Evolutionary conservation across 2,888 invertebrate species (phyloP), one percentile per base, ranked within the genome.

Genomic region (Melipona bicolor): DNA sequence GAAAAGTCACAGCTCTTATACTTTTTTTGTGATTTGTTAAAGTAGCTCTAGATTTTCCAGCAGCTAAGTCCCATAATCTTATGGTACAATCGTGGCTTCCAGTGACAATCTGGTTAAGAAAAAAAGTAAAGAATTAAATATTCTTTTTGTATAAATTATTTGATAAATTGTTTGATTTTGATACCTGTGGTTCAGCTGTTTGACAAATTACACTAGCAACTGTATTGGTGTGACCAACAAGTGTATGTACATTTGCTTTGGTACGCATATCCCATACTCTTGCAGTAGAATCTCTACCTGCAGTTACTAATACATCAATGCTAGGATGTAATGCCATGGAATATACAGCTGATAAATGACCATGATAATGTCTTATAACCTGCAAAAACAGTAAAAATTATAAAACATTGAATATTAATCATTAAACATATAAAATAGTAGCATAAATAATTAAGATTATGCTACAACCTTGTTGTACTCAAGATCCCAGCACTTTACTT

Each of bases 401-500:
- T 50, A 52, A 62, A n/a, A 32, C 49, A 36, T 15, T 43, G 43
- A 43, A 43, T 43, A 43, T 59, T 65, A 19, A 36, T 56, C n/a
- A n/a, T 56, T n/a, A 43, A 32, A 54, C 61, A 77, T 62, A 52
- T n/a, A 50, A 56, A 32, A 69, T 49, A 43, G 6, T 9, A 50
- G 2, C 17, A 19, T 17, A 67, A 65, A 52, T 52, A 61, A 56
- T 49, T 62, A n/a, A 65, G 17, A 59, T 70, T 59, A 3, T 59
- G 43, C 65, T 61, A 24, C 56, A 68, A 97, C 98, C 95, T 99
- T 99, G 94, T 99, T 99, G 92, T 99, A 99, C 95, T 99, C 99
- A 52, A 99, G 95, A 95, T 99, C 99, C 99, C 99, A 99, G 94
- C 99, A 99, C 95, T 99, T 99, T 0, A 99, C 99, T 95, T 99